Evolutionary conservation across 2,113 vertebrate genomes (phyloP), one percentile per base, ranked within the genome.

Genomic region (Pelecanus crispus): DNA sequence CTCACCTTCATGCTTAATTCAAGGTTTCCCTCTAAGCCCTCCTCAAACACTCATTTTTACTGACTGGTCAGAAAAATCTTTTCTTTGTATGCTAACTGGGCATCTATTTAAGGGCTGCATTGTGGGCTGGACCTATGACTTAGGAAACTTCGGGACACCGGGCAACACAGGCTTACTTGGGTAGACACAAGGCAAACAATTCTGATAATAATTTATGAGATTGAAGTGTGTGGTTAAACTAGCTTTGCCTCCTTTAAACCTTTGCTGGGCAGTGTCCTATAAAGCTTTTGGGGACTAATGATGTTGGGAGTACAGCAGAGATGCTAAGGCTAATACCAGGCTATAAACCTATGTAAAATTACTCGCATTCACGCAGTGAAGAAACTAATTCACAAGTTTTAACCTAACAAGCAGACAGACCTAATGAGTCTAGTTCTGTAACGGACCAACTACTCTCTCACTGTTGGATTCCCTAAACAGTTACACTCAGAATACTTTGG

Each of bases 381-480:
- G 84, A 96, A 96, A 79, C 86, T 81, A 95, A 96, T 94, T 94
- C 93, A 95, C 84, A 94, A 88, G 74, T 88, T 90, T 81, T 91
- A 96, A 94, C 89, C 62, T 93, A 96, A 86, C 36, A 95, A 83
- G 56, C 77, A 95, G 94, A 95, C 86, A 96, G 93, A 95, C 96
- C 85, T 75, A 96, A 92, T 86, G 78, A 93, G 95, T 96, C 90
- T 94, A 26, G 13, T 40, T 89, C 81, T 93, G 34, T 88, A 95
- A 90, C 7, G 18, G 75, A 91, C 86, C 93, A 97, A 97, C 95
- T 94, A 93, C 82, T 96, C 95, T 91, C 82, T 59, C 88, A 86
- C 95, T 96, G 94, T 91, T 97, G 95, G 89, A 92, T 96, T 97
- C 88, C 45, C 86, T 92, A 58, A 97, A 53, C 81, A 94, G 74